phyloP scores from a whole-genome alignment of 2,888 invertebrate genomes.

The Crepidodera aurea region DNA sequence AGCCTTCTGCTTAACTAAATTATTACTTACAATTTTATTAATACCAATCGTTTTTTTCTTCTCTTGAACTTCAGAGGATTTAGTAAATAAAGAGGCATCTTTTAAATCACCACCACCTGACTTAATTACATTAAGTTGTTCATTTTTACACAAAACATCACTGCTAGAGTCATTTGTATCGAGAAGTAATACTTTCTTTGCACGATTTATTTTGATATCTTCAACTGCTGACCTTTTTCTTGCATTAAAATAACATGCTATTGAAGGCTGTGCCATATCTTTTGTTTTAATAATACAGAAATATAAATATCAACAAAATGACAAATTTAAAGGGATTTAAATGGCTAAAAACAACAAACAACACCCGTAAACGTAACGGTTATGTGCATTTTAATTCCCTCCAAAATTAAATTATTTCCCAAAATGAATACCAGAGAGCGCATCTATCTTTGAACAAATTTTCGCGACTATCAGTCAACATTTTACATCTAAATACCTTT shows the following conservation, averaged over 20 bases:
- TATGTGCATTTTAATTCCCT: conserved; percentile 24
- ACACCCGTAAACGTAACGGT: conserved; percentile 14
- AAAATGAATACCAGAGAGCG: background rate
- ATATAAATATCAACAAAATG: conserved; percentile 48
- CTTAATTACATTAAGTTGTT: conserved; percentile 12
- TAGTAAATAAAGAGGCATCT: conserved; percentile 24
- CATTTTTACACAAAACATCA: conserved; percentile 36
- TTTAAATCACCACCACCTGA: conserved; percentile 15
- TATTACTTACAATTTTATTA: conserved; percentile 40
- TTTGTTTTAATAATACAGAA: conserved; percentile 29
- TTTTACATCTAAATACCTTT: too few species aligned
- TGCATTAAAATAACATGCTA: conserved; percentile 78
- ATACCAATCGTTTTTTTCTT: conserved; percentile 38
- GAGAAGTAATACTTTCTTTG: conserved; percentile 64
- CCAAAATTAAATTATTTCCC: conserved; percentile 21
- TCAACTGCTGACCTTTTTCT: conserved; percentile 79
- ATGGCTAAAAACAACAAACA: conserved; percentile 30
- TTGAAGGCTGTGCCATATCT: conserved; percentile 79
- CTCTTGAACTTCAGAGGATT: conserved; percentile 40
- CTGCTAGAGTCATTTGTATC: conserved; percentile 47
- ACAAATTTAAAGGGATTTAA: conserved; percentile 46
- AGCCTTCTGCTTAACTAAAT: conserved; percentile 24
- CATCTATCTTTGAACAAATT: background rate
- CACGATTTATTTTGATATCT: conserved; percentile 64
- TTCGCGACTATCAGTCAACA: too few species aligned